A percentile compares a stretch with the other conserved stretches of the same genome.
phyloP scores from a whole-genome alignment of 2,888 invertebrate species.

The Orthosia gracilis region DNA sequence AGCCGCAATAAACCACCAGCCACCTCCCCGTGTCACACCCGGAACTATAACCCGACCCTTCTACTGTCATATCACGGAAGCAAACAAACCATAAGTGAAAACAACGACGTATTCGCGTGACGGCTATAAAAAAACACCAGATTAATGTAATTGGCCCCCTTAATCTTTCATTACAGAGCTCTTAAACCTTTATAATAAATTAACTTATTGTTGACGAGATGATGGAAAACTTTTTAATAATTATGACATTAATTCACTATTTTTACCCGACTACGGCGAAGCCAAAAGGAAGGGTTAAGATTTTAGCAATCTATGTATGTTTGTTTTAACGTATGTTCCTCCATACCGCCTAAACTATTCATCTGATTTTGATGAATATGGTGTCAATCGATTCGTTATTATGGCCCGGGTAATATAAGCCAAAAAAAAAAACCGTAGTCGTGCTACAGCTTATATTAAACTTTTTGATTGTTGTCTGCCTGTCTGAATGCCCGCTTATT shows the following conservation, averaged over 20 bases:
- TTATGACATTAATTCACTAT: too few species aligned
- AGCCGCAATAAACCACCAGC: conserved; percentile 26
- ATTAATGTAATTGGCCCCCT: conserved; percentile 32
- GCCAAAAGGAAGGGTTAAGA: too few species aligned
- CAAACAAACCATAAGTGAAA: conserved; percentile 44
- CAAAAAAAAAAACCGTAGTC: too few species aligned
- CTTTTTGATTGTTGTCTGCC: background rate
- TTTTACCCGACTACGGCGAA: background rate
- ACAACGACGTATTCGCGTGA: conserved; percentile 54
- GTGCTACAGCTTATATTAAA: too few species aligned
- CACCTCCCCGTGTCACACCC: conserved; percentile 41
- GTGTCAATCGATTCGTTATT: too few species aligned
- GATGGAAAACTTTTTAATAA: too few species aligned
- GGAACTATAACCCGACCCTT: conserved; percentile 43
- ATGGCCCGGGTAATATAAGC: too few species aligned
- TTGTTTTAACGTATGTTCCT: too few species aligned
- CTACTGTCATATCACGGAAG: conserved; percentile 38
- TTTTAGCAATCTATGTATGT: too few species aligned
- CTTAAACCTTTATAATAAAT: conserved; percentile 5
- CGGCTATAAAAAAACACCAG: conserved; percentile 7
- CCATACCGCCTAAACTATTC: too few species aligned
- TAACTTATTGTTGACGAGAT: too few species aligned
- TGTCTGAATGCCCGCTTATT: background rate
- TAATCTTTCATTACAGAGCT: conserved; percentile 23
- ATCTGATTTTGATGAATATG: too few species aligned